phyloP scores from a whole-genome alignment of 2,888 invertebrate species.

The Hydrotaea cyrtoneurina region DNA sequence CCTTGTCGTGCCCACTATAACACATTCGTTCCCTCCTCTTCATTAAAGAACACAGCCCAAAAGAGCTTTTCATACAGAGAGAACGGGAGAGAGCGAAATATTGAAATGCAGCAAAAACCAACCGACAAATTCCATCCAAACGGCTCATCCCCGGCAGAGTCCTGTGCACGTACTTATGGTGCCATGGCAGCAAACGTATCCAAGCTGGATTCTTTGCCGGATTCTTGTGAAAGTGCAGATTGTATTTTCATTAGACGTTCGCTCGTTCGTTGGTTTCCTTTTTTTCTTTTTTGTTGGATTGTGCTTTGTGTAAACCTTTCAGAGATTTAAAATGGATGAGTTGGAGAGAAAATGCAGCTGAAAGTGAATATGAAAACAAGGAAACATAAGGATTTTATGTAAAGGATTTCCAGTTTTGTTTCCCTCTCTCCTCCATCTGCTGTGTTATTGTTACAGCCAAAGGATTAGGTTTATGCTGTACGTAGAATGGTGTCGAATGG shows the following conservation, averaged over 20 bases:
- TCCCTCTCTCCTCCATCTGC: not conserved
- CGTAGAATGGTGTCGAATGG: slow-evolving; percentile 3
- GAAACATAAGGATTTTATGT: slow-evolving; percentile 35
- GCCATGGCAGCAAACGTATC: slow-evolving; percentile 21
- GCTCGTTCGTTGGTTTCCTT: not conserved
- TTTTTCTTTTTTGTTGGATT: not conserved
- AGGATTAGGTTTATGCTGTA: not conserved
- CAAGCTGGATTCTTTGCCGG: not conserved
- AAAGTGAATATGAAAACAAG: slow-evolving; percentile 41
- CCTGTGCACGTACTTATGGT: slow-evolving; percentile 11
- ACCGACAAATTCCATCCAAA: not conserved
- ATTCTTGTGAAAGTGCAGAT: slow-evolving; percentile 21
- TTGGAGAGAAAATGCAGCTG: not conserved
- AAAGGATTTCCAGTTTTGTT: slow-evolving; percentile 32
- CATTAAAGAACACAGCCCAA: no score
- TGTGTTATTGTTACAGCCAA: not conserved
- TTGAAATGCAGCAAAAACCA: not conserved
- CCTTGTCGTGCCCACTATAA: no score
- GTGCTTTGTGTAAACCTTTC: slow-evolving; percentile 20
- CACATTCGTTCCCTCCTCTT: no score
- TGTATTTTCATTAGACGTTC: slow-evolving; percentile 32
- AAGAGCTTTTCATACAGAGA: not conserved
- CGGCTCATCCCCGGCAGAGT: not conserved
- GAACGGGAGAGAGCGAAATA: not conserved
- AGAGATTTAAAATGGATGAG: slow-evolving; percentile 32